Evolutionary conservation across 2,888 invertebrate species (phyloP).

Genomic region (Thelaira solivaga): DNA sequence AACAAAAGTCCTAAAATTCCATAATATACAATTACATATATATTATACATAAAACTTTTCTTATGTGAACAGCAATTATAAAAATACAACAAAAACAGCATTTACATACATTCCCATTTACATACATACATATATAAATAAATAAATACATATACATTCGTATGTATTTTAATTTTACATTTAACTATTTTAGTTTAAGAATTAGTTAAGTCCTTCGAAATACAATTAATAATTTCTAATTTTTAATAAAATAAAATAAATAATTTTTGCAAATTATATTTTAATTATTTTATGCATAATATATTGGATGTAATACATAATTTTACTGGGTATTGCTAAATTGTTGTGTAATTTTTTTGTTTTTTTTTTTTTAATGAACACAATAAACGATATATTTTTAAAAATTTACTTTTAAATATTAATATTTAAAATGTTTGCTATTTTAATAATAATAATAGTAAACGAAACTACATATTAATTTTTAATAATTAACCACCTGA

Average conservation of each 20-base stretch:
- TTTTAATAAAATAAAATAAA: neutral
- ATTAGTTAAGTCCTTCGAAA: slow-evolving; percentile 37
- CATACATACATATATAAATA: neutral
- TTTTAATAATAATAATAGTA: too few species aligned
- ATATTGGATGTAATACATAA: too few species aligned
- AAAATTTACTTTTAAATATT: neutral
- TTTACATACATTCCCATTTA: too few species aligned
- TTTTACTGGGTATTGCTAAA: too few species aligned
- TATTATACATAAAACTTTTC: too few species aligned
- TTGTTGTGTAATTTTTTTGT: neutral
- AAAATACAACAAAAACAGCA: too few species aligned
- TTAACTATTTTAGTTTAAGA: slow-evolving; percentile 17
- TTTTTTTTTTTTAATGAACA: neutral
- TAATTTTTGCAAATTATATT: neutral
- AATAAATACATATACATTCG: neutral
- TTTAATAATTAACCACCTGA: too few species aligned
- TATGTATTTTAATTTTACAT: neutral
- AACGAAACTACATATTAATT: too few species aligned
- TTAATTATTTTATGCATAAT: too few species aligned
- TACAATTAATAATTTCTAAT: slow-evolving; percentile 24
- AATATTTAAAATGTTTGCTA: too few species aligned
- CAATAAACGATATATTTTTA: neutral
- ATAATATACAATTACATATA: neutral
- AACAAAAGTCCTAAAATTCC: neutral
- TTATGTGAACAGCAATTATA: too few species aligned